Base-by-base conservation (phyloP, 2,888 invertebrate genomes). In the Tortrix viridana region DNA sequence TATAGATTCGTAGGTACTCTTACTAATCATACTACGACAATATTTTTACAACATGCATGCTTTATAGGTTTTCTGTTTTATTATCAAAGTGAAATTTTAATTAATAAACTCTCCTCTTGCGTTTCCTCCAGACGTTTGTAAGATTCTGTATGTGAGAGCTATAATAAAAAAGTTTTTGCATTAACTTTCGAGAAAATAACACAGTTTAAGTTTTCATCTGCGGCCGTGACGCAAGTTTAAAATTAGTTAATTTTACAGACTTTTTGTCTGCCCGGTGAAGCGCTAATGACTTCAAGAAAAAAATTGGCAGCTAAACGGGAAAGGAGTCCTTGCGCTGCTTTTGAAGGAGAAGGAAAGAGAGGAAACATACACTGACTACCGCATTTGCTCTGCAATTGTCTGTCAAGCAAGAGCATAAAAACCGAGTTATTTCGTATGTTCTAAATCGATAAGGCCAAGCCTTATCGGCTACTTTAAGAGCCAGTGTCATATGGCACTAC, bases 401-500 rank as follows among this genome's bases (percentile, higher is more conserved):
- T 23, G 26, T 32, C 38, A 58, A 23, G 22, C 22, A 56, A 58
- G 32, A 32, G 7, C 32, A 53, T 37, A 37, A 26, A 61, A 23
- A 46, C 52, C 32, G 41, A 52, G 50, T 18, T 63, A 58, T 63
- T 62, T 58, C 58, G 57, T 58, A 58, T 26, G 47, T 37, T 32
- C 53, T 48, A 53, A 48, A 58, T 58, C 52, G 63, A 63, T 63
- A 63, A 58, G 43, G 38, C 48, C 32, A 44, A 43, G 53, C 63
- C 63, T 63, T 63, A 63, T 63, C 58, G 18, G 26, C 47, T 22
- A 23, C 46, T 43, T 63, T 58, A 58, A 58, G 58, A 43, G 22
- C 52, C 56, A 32, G 41, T 53, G 63, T 58, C 48, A 52, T 58
- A 43, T 57, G 63, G 63, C 63, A 58, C 58, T 43, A 63, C 58